These are phyloP conservation scores for Marisa cornuarietis DNA, from an alignment of 1,140 invertebrate genomes.

Conservation along the genomic window DNA sequence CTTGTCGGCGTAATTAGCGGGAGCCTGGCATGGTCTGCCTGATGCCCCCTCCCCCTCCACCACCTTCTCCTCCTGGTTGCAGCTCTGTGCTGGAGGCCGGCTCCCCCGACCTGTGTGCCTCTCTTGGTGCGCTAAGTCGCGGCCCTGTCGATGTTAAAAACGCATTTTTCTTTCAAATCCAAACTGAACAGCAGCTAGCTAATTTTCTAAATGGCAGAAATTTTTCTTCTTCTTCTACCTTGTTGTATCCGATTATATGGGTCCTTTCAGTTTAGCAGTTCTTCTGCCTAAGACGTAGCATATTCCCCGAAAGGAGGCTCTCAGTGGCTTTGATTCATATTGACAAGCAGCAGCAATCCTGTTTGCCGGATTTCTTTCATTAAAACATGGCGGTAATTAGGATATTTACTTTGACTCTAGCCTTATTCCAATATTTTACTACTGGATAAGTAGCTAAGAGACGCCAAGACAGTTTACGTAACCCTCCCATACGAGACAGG, in stretches of 20 bases:
- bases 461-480: too few species aligned
- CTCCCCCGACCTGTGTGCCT: too few species aligned
- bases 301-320: neutral
- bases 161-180: neutral
- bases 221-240: neutral
- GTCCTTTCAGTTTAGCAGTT: conserved; percentile 18
- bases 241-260: conserved; percentile 21
- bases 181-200: conserved; percentile 12
- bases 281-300: conserved; percentile 19
- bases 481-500: too few species aligned
- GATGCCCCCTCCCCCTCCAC: too few species aligned
- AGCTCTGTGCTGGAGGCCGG: neutral
- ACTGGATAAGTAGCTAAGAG: too few species aligned
- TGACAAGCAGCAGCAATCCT: conserved; percentile 7
- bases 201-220: conserved; percentile 27
- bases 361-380: conserved; percentile 18
- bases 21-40: neutral
- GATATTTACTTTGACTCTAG: conserved; percentile 17
- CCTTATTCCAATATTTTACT: conserved; percentile 13
- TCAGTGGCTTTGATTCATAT: neutral
- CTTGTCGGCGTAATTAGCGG: conserved; percentile 23
- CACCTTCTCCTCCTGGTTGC: neutral
- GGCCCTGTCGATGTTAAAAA: neutral
- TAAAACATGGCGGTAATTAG: conserved; percentile 22
- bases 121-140: too few species aligned